Conservation (phyloP, 1,140 invertebrate species). For the Camponotus floridanus region DNA sequence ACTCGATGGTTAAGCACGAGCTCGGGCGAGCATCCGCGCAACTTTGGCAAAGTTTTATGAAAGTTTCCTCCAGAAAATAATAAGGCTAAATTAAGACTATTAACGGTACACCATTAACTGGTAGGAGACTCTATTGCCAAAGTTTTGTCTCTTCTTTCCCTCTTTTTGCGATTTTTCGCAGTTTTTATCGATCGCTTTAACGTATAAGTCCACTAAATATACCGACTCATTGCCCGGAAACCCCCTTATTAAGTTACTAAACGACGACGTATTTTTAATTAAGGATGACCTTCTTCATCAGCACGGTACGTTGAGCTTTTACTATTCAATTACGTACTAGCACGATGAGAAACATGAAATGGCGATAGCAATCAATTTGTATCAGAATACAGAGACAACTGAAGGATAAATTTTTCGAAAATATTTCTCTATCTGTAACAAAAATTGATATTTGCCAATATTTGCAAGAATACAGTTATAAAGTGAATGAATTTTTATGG, state of each 20-base stretch:
- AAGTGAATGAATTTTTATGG: not conserved
- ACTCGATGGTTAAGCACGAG: conserved; percentile 59
- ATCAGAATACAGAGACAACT: not conserved
- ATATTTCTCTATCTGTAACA: not conserved
- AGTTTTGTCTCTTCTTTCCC: conserved; percentile 56
- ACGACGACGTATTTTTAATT: conserved; percentile 70
- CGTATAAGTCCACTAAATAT: conserved; percentile 51
- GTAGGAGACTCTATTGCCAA: conserved; percentile 58
- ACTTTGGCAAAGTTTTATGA: conserved; percentile 62
- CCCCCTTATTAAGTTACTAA: conserved; percentile 42
- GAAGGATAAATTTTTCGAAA: conserved; percentile 3
- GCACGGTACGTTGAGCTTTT: not conserved
- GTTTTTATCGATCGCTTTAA: conserved; percentile 60
- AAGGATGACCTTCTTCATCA: conserved; percentile 25
- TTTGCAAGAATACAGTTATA: not conserved
- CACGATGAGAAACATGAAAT: not conserved
- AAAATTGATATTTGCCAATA: not conserved
- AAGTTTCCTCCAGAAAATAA: conserved; percentile 71
- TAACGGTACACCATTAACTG: conserved; percentile 66
- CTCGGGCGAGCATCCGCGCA: conserved; percentile 19
- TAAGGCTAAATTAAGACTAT: conserved; percentile 75
- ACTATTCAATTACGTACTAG: conserved; percentile 40
- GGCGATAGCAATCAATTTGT: not conserved
- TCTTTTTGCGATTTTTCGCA: conserved; percentile 21
- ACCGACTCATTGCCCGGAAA: conserved; percentile 28